Conservation (phyloP, 92 coral and sea anemone species). For the Epizoanthus rinbou region DNA sequence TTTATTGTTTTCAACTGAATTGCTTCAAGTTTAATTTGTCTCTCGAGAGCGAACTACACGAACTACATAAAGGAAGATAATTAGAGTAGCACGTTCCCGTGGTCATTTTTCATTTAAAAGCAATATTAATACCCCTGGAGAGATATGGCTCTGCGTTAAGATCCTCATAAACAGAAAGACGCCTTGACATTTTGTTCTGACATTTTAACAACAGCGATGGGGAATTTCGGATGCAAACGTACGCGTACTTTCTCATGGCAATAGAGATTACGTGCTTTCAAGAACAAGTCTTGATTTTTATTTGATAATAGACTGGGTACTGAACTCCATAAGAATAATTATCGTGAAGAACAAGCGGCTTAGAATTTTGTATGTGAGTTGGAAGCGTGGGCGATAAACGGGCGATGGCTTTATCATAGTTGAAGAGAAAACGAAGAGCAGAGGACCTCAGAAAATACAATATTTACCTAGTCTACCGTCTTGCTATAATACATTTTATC, state of each 20-base stretch:
- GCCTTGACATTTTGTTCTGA: no score
- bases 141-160: not conserved
- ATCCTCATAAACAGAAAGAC: no score
- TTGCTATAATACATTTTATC: not conserved
- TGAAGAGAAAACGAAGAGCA: not conserved
- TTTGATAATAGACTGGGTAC: not conserved
- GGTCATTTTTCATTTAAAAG: not conserved
- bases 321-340: not conserved
- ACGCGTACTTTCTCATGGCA: no score
- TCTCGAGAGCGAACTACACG: not conserved
- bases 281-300: not conserved
- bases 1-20: constrained; percentile 16
- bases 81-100: not conserved
- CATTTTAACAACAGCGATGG: no score
- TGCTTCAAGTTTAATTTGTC: constrained; percentile 9
- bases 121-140: not conserved
- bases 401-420: not conserved
- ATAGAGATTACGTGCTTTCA: no score
- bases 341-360: not conserved
- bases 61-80: not conserved
- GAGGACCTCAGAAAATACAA: not conserved
- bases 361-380: not conserved
- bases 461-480: not conserved
- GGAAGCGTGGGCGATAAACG: constrained; percentile 23
- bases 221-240: no score